phyloP scores from a whole-genome alignment of 2,797 vertebrate genomes.

The Odontamblyopus lacepedii region DNA sequence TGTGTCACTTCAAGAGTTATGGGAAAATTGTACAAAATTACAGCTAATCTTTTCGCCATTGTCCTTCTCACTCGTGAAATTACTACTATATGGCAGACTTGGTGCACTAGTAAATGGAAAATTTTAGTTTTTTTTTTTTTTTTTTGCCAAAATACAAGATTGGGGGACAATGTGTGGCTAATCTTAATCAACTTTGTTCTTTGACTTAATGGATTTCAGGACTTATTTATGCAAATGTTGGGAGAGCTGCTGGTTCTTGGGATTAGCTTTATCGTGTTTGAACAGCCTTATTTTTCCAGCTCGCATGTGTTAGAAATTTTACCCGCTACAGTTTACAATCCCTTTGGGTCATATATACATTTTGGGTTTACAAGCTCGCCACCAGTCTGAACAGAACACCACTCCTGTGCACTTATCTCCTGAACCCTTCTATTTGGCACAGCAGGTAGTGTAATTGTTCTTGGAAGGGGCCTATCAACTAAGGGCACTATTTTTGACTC shows the following conservation, averaged over 20 bases:
- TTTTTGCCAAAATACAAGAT: slow-evolving; percentile 25
- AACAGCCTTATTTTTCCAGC: slow-evolving; percentile 15
- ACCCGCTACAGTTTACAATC: slow-evolving; percentile 43
- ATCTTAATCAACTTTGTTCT: slow-evolving; percentile 34
- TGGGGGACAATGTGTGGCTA: slow-evolving; percentile 31
- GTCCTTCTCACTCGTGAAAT: slow-evolving; percentile 73
- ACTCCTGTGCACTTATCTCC: slow-evolving; percentile 60
- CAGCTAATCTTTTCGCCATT: slow-evolving; percentile 65
- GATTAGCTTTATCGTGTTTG: slow-evolving; percentile 16
- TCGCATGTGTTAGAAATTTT: slow-evolving; percentile 33
- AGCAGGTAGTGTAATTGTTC: slow-evolving; percentile 67
- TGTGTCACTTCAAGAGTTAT: slow-evolving; percentile 51
- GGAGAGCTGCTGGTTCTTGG: slow-evolving; percentile 4
- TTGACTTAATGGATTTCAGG: slow-evolving; percentile 27
- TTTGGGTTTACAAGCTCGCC: slow-evolving; percentile 60
- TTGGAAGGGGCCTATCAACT: slow-evolving; percentile 53
- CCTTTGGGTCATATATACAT: slow-evolving; percentile 50
- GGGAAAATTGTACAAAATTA: slow-evolving; percentile 53
- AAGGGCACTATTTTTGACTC: slow-evolving; percentile 60
- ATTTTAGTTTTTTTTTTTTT: slow-evolving; percentile 23
- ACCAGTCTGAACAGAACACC: slow-evolving; percentile 45
- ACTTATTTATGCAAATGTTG: slow-evolving; percentile 20
- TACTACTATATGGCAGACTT: slow-evolving; percentile 64
- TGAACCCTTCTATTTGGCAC: slow-evolving; percentile 63
- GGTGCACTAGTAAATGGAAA: slow-evolving; percentile 62